These are phyloP conservation scores for Trichogramma evanescens DNA, from an alignment of 2,888 invertebrate species.

Conservation along the genomic window DNA sequence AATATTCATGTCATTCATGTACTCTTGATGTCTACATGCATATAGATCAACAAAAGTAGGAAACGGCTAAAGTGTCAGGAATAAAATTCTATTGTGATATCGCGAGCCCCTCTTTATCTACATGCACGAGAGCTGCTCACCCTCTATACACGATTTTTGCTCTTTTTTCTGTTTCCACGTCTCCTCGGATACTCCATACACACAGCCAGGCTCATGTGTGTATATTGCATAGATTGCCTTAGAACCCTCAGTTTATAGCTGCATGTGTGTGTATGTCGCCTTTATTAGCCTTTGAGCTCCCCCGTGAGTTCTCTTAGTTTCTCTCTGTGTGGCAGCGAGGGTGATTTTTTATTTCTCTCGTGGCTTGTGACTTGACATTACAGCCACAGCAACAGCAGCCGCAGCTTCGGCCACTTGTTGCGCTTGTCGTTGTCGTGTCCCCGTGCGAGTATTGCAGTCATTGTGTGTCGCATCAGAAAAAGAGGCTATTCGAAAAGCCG, in stretches of 20 bases:
- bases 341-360: constrained; percentile 45
- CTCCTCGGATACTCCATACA: neutral
- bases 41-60: constrained; percentile 6
- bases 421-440: constrained; percentile 22
- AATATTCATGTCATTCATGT: too few relatives aligned
- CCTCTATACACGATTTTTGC: neutral
- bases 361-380: constrained; percentile 37
- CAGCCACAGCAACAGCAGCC: constrained; percentile 17
- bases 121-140: neutral
- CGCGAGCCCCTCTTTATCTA: constrained; percentile 18
- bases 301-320: constrained; percentile 21
- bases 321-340: constrained; percentile 24
- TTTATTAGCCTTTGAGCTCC: constrained; percentile 29
- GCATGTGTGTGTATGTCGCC: constrained; percentile 8
- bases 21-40: too few relatives aligned
- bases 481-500: neutral
- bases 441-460: neutral
- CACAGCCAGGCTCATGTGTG: too few relatives aligned
- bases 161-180: neutral
- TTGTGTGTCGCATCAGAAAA: neutral
- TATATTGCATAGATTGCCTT: too few relatives aligned
- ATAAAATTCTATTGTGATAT: constrained; percentile 31
- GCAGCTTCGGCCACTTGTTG: constrained; percentile 36
- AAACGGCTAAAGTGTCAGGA: constrained; percentile 5
- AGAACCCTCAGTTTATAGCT: too few relatives aligned